These are phyloP conservation scores for Phaonia tiefii DNA, from an alignment of 2,888 invertebrate species.

Conservation along the genomic window DNA sequence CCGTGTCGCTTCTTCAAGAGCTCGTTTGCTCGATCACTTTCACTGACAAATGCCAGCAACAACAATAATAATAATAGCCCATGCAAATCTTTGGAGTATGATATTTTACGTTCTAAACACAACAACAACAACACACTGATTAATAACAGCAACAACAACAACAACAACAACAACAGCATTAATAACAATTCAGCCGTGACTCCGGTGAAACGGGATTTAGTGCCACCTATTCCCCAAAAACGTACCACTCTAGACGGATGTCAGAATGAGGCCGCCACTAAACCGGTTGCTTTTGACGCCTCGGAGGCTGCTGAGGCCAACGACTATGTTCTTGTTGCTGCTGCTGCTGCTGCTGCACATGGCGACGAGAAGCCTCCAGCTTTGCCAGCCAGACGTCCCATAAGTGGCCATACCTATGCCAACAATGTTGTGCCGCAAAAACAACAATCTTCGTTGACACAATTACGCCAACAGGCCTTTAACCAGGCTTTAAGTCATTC, in stretches of 20 bases:
- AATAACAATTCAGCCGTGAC: slow-evolving; percentile 46
- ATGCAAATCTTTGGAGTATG: slow-evolving; percentile 80
- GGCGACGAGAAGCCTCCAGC: slow-evolving; percentile 71
- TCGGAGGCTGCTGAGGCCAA: slow-evolving; percentile 47
- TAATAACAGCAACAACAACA: slow-evolving; percentile 61
- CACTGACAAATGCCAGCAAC: slow-evolving; percentile 74
- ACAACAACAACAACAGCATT: slow-evolving; percentile 39
- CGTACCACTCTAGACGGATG: slow-evolving; percentile 58
- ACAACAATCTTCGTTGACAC: slow-evolving; percentile 36
- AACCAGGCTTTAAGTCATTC: slow-evolving; percentile 47
- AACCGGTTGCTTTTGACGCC: slow-evolving; percentile 50
- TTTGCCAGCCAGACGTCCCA: slow-evolving; percentile 73
- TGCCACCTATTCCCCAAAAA: slow-evolving; percentile 68
- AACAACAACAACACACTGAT: slow-evolving; percentile 56
- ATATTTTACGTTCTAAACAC: slow-evolving; percentile 68
- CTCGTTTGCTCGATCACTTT: slow-evolving; percentile 82
- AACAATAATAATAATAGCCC: slow-evolving; percentile 69
- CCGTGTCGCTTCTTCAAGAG: slow-evolving; percentile 82
- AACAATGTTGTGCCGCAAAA: slow-evolving; percentile 43
- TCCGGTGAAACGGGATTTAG: slow-evolving; percentile 60
- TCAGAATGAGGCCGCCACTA: slow-evolving; percentile 65
- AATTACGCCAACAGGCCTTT: slow-evolving; percentile 53
- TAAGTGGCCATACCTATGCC: slow-evolving; percentile 52
- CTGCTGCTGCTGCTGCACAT: neutral
- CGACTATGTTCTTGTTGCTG: slow-evolving; percentile 14